Evolutionary conservation across 2,888 invertebrate species (phyloP), one percentile per base, ranked within the genome.

Genomic region (Boloria euphrosyne): DNA sequence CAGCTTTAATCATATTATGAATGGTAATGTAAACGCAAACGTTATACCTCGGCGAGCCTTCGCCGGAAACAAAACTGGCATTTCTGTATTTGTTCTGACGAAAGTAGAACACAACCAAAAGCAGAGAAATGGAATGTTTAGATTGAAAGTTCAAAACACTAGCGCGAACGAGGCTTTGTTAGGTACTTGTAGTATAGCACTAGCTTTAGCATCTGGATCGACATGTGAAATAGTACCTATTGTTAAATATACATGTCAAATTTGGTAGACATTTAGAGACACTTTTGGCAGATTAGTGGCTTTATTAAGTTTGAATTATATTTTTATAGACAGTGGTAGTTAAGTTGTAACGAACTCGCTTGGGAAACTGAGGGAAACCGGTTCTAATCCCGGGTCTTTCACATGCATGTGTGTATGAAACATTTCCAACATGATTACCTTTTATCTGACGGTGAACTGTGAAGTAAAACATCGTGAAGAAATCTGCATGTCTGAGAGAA

Each of bases 101-200:
- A 66, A 66, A 66, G 66, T 62, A 22, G 66, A 62, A 66, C 66
- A 61, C 53, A 47, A 46, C 62, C 57, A 38, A 66, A 62, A 58
- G 49, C 44, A 61, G 58, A 59, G 63, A 59, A 67, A 64, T 59
- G 62, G 54, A 67, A 64, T 55, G 60, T 60, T 67, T 52, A 55
- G 59, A 67, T 54, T 67, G 59, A 58, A 63, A 67, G 49, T 63
- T 59, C 54, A 60, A 47, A 53, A 58, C 62, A 52, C 58, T 59
- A 49, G 38, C 5, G 60, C 52, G 38, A 7, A 52, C 44, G 18
- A 49, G 52, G 22, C 52, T 61, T 61, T 59, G 55, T 44, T 13
- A 43, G 18, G 51, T 58, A 13, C 31, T 31, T 3, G 27, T 14
- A 13, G 13, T 47, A 13, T 17, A 27, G 31, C 27, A 58, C 58